phyloP scores from a whole-genome alignment of 1,140 invertebrate species.

The Drosophila bocki region DNA sequence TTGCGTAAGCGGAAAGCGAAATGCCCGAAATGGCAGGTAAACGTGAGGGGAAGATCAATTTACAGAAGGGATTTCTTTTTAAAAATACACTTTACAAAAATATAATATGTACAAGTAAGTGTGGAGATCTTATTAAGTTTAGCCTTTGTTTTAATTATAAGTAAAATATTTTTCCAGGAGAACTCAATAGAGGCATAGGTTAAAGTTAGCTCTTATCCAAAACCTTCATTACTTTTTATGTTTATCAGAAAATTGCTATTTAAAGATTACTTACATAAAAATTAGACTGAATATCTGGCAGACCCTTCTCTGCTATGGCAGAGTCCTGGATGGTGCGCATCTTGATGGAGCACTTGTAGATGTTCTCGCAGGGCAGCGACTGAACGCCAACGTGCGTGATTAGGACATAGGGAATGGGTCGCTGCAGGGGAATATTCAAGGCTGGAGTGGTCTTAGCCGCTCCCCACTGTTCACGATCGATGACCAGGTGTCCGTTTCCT shows the following conservation, averaged over 20 bases:
- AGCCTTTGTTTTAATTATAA: no score
- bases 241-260: no score
- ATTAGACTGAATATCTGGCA: conserved; percentile 84
- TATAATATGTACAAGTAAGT: neutral
- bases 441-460: conserved; percentile 77
- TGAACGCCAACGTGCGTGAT: conserved; percentile 85
- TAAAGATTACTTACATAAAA: conserved; percentile 72
- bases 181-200: no score
- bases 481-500: conserved; percentile 83
- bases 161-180: no score
- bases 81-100: conserved; percentile 13
- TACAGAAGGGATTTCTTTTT: conserved; percentile 12
- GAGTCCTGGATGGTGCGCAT: conserved; percentile 84
- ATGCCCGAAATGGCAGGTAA: conserved; percentile 33
- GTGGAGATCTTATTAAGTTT: neutral
- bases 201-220: no score
- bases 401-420: conserved; percentile 84
- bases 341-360: conserved; percentile 81
- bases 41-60: conserved; percentile 40
- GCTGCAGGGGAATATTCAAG: conserved; percentile 56
- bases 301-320: conserved; percentile 69
- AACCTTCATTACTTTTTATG: no score
- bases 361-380: conserved; percentile 59
- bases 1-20: conserved; percentile 46
- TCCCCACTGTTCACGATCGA: conserved; percentile 86